Base-by-base conservation (phyloP, 1,140 invertebrate species). In the Rhopalosiphum maidis region DNA sequence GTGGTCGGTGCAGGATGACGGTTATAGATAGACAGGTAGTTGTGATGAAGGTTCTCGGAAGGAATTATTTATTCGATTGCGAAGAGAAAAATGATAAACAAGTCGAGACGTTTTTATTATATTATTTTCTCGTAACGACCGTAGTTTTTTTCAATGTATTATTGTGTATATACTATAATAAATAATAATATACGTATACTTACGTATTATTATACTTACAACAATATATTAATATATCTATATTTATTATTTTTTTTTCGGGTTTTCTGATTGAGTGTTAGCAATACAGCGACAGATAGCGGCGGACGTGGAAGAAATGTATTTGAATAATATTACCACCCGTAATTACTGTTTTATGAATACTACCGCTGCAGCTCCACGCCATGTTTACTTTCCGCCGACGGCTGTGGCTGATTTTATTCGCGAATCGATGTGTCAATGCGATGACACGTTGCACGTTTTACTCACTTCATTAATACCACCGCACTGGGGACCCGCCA, bases 321-420 rank as follows among this genome's bases (percentile, higher is more conserved):
- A 90, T 90, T 90, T 90, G 89, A 90, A 90, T 90, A 90, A 90
- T 68, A 90, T 68, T 68, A 60, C 37, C 55, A 46, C 60, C 25
- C 41, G 54, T 68, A 90, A 90, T 90, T 90, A 90, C 89, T 43
- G 55, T 68, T 90, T 60, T 51, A n/a, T n/a, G 48, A 54, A 37
- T 54, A 25, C 23, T 2, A 8, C 51, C 54, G 41, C 7, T 25
- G 5, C 35, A 8, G n/a, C 2, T 88, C 7, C 15, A 3, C 35
- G 35, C 2, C 18, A 6, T 88, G 9, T 89, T 89, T 89, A 37
- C 9, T 55, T 35, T 37, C 7, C 21, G 1, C 8, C 35, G 37
- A 7, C 9, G 41, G 41, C 37, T 37, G 41, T 46, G 41, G 41
- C 30, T 86, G 85, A 25, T 30, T 86, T 86, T 46, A 46, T 86